Conservation (phyloP, 2,113 vertebrate genomes). For the Xerus inauris region DNA sequence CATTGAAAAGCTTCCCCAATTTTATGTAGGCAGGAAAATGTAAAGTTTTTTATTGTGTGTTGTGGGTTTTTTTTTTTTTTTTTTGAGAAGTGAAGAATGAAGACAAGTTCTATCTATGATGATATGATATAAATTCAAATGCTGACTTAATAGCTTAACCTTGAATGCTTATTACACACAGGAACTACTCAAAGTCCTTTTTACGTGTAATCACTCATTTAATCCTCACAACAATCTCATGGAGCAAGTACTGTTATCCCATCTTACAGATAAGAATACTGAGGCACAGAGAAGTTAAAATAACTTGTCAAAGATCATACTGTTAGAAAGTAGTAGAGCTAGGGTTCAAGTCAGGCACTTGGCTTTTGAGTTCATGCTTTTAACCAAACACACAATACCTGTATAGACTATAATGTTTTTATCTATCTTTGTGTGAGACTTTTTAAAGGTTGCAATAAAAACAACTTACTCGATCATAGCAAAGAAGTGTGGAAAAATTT, state of each 20-base stretch:
- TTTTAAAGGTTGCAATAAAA: slow-evolving; percentile 62
- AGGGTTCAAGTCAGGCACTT: slow-evolving; percentile 63
- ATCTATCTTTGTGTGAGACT: slow-evolving; percentile 50
- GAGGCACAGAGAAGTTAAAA: slow-evolving; percentile 61
- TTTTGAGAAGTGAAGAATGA: neutral
- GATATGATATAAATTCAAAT: slow-evolving; percentile 51
- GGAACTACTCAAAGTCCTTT: slow-evolving; percentile 39
- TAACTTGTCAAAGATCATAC: slow-evolving; percentile 57
- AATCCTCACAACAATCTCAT: slow-evolving; percentile 39
- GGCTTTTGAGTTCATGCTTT: slow-evolving; percentile 59
- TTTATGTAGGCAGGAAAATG: neutral
- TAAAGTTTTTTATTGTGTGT: neutral
- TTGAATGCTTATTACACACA: slow-evolving; percentile 3
- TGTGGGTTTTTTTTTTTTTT: neutral
- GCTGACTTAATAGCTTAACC: slow-evolving; percentile 15
- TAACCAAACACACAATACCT: slow-evolving; percentile 49
- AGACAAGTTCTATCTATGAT: slow-evolving; percentile 31
- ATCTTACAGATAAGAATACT: slow-evolving; percentile 57
- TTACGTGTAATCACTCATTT: slow-evolving; percentile 44
- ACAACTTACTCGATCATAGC: slow-evolving; percentile 96
- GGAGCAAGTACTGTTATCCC: slow-evolving; percentile 26
- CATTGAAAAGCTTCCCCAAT: slow-evolving; percentile 7
- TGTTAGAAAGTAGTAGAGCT: slow-evolving; percentile 59
- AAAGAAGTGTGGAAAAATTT: slow-evolving; percentile 98
- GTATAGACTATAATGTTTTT: slow-evolving; percentile 61